phyloP scores from a whole-genome alignment of 2,888 invertebrate species.

The Nephrotoma guestfalica region DNA sequence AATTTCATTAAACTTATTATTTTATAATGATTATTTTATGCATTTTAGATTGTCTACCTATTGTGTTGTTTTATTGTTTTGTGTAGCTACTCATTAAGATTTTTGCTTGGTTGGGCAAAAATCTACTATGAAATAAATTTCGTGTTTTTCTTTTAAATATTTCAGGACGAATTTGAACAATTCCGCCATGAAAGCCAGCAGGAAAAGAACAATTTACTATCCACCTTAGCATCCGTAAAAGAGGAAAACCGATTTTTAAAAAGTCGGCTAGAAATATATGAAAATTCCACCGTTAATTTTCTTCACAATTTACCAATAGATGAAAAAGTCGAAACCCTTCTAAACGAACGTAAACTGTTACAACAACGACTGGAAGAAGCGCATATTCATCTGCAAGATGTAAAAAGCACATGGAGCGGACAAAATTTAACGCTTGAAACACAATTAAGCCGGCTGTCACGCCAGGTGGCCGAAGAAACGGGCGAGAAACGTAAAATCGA shows the following conservation, averaged over 20 bases:
- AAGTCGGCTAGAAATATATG: constrained; percentile 31
- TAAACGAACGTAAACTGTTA: constrained; percentile 49
- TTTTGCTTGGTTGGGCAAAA: no score
- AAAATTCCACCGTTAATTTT: constrained; percentile 21
- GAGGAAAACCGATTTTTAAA: constrained; percentile 57
- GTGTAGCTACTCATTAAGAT: not conserved
- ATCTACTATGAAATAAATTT: no score
- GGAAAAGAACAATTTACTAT: constrained; percentile 51
- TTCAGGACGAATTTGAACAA: constrained; percentile 64
- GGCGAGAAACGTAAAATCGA: constrained; percentile 62
- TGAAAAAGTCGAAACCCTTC: constrained; percentile 40
- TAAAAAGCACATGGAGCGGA: constrained; percentile 84
- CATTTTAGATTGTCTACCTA: not conserved
- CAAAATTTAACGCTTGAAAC: constrained; percentile 79
- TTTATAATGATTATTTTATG: no score
- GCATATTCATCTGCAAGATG: constrained; percentile 72
- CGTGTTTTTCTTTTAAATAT: not conserved
- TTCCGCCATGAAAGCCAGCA: constrained; percentile 57
- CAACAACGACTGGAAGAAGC: constrained; percentile 71
- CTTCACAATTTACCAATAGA: constrained; percentile 18
- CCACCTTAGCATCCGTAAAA: constrained; percentile 55
- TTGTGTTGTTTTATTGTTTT: not conserved
- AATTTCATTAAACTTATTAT: no score
- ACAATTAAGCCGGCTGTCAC: constrained; percentile 71
- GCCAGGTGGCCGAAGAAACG: constrained; percentile 74